A percentile compares a stretch with the other conserved stretches of the same genome.
phyloP scores from a whole-genome alignment of 1,140 invertebrate species.

The Geopemphigus sp. region DNA sequence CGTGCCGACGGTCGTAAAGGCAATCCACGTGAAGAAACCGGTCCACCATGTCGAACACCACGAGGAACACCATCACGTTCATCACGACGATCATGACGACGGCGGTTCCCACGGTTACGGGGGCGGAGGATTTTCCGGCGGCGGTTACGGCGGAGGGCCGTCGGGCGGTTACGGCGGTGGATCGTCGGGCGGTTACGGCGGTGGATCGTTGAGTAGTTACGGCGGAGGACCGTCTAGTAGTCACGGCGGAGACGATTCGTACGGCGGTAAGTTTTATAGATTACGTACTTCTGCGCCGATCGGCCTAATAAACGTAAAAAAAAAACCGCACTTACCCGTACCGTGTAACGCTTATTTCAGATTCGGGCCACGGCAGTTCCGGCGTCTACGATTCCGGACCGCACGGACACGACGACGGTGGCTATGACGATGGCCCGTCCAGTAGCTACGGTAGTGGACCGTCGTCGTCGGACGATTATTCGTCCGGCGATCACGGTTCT shows the following conservation, averaged over 20 bases:
- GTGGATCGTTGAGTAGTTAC: not conserved
- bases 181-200: constrained; percentile 50
- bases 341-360: not conserved
- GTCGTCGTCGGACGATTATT: not conserved
- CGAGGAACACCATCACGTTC: constrained; percentile 52
- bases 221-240: constrained; percentile 46
- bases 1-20: constrained; percentile 54
- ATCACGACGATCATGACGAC: constrained; percentile 53
- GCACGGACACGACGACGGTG: not conserved
- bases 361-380: too few relatives aligned
- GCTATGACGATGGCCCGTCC: constrained; percentile 6
- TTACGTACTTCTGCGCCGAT: too few relatives aligned
- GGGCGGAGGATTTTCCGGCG: constrained; percentile 52
- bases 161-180: constrained; percentile 49
- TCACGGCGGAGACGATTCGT: constrained; percentile 51
- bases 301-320: not conserved
- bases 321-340: not conserved
- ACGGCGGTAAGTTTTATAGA: constrained; percentile 35
- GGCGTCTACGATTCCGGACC: constrained; percentile 3
- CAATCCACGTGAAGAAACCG: constrained; percentile 54
- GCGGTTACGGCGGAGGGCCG: constrained; percentile 51
- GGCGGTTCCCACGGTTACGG: constrained; percentile 49
- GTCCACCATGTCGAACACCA: constrained; percentile 53
- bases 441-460: too few relatives aligned
- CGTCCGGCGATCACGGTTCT: constrained; percentile 49